A percentile compares a stretch with the other conserved stretches of the same genome.
phyloP scores from a whole-genome alignment of 2,888 invertebrate genomes.

The Quadroppia sp. region DNA sequence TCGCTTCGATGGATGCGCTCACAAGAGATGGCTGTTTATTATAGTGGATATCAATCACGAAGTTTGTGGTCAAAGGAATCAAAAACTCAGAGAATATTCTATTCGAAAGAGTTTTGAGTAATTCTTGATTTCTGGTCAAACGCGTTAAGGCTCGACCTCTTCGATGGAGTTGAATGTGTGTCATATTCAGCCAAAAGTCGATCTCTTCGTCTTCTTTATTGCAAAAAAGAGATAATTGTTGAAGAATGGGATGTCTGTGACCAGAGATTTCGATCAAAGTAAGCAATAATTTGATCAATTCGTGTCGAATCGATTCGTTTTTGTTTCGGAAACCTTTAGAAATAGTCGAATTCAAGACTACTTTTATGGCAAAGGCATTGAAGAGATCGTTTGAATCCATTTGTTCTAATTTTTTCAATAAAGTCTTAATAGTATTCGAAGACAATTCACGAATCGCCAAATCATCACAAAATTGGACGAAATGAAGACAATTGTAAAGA shows the following conservation, averaged over 20 bases:
- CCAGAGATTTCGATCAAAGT: slow-evolving; percentile 58
- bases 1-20: slow-evolving; percentile 75
- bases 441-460: slow-evolving; percentile 75
- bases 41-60: slow-evolving; percentile 72
- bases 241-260: slow-evolving; percentile 47
- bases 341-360: slow-evolving; percentile 57
- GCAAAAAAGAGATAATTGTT: slow-evolving; percentile 57
- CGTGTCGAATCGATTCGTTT: slow-evolving; percentile 63
- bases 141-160: slow-evolving; percentile 75
- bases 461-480: slow-evolving; percentile 66
- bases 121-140: slow-evolving; percentile 51
- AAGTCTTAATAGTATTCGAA: slow-evolving; percentile 51
- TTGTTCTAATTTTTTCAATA: slow-evolving; percentile 8
- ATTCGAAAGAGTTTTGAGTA: slow-evolving; percentile 49
- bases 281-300: slow-evolving; percentile 73
- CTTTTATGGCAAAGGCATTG: slow-evolving; percentile 38
- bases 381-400: slow-evolving; percentile 28
- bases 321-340: slow-evolving; percentile 67
- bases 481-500: slow-evolving; percentile 75
- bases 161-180: slow-evolving; percentile 71
- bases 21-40: slow-evolving; percentile 71
- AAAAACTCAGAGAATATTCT: slow-evolving; percentile 61
- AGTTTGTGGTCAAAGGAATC: slow-evolving; percentile 74
- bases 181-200: slow-evolving; percentile 91
- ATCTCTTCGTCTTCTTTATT: slow-evolving; percentile 69